Conservation (phyloP, 1,140 invertebrate species). For the Drosophila carrolli region DNA sequence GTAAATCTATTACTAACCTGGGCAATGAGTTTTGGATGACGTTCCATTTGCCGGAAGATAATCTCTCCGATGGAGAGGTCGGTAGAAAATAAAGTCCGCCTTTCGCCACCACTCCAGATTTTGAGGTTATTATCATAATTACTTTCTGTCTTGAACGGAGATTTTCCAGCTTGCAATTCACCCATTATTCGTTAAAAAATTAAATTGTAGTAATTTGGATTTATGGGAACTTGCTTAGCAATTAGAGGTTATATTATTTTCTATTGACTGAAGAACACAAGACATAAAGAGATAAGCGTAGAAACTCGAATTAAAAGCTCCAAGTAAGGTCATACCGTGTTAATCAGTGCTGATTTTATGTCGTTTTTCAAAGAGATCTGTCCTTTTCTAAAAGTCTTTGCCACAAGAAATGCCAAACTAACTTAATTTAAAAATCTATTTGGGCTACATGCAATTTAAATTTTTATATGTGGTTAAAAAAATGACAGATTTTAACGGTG, state of each 20-base stretch:
- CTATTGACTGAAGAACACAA: not conserved
- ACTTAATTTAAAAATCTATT: no score
- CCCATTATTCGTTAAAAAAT: not conserved
- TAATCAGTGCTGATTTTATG: not conserved
- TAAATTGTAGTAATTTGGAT: not conserved
- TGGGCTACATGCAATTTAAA: no score
- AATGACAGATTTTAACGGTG: no score
- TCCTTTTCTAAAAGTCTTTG: no score
- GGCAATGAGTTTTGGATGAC: conserved; percentile 32
- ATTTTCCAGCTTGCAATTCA: conserved; percentile 3
- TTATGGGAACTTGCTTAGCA: not conserved
- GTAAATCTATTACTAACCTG: conserved; percentile 19
- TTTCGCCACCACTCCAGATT: conserved; percentile 27
- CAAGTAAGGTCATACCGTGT: not conserved
- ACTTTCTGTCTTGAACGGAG: conserved; percentile 2
- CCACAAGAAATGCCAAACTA: no score
- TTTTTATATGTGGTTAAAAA: no score
- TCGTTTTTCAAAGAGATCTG: not conserved
- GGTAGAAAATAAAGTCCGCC: conserved; percentile 12
- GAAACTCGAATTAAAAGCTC: not conserved
- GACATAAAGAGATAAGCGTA: not conserved
- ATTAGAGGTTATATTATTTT: not conserved
- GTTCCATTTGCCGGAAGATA: conserved; percentile 46
- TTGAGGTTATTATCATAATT: conserved; percentile 28
- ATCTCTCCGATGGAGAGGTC: conserved; percentile 39